phyloP scores from a whole-genome alignment of 2,888 invertebrate species.

The Melikaiella ostensackeni region DNA sequence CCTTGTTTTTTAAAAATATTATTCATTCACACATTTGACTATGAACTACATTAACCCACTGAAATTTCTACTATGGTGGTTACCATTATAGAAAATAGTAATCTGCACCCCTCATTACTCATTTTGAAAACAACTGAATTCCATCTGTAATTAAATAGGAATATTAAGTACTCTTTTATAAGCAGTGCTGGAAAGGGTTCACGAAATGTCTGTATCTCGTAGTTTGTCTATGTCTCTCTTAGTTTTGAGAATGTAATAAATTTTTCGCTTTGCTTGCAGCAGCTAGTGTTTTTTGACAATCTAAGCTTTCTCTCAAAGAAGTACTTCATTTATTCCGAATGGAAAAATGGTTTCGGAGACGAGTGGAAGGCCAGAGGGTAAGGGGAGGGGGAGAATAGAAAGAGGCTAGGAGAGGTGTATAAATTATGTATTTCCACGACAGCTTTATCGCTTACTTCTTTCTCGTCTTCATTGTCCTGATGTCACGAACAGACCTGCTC shows the following conservation, averaged over 20 bases:
- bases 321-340: slow-evolving; percentile 61
- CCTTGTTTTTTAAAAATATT: no score
- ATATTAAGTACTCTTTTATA: no score
- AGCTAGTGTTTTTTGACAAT: not conserved
- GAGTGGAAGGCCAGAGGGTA: slow-evolving; percentile 6
- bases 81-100: no score
- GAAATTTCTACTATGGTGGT: no score
- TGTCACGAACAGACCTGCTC: slow-evolving; percentile 68
- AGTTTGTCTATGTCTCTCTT: no score
- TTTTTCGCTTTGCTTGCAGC: not conserved
- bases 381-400: slow-evolving; percentile 45
- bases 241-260: not conserved
- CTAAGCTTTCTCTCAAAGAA: slow-evolving; percentile 45
- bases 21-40: no score
- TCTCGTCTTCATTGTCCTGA: slow-evolving; percentile 71
- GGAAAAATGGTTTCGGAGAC: slow-evolving; percentile 55
- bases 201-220: no score
- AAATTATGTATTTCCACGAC: slow-evolving; percentile 72
- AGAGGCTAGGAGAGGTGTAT: slow-evolving; percentile 59
- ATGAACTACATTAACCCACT: no score
- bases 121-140: no score
- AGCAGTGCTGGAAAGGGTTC: no score
- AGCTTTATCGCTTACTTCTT: slow-evolving; percentile 70
- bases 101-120: no score
- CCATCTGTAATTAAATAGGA: no score